phyloP scores from a whole-genome alignment of 2,888 invertebrate genomes.

The Dryobotodes eremita region DNA sequence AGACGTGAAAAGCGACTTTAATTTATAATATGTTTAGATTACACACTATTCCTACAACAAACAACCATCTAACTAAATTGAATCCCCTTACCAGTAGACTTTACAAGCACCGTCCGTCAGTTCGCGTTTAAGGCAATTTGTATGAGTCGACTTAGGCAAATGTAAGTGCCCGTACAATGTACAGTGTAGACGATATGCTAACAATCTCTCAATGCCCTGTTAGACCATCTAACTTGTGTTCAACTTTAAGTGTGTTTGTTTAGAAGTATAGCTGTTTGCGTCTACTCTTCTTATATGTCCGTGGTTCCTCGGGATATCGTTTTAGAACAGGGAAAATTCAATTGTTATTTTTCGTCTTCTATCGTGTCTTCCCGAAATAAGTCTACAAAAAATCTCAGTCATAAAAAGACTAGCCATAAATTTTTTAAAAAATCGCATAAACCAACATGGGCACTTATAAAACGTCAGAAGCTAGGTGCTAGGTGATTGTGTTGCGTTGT shows the following conservation, averaged over 20 bases:
- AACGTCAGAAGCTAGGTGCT: no score
- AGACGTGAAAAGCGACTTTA: background rate
- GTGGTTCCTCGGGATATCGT: background rate
- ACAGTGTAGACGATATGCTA: constrained; percentile 14
- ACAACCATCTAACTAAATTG: background rate
- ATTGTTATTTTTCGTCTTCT: background rate
- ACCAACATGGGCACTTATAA: no score
- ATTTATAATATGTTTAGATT: background rate
- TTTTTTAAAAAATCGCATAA: no score
- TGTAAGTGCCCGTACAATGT: constrained; percentile 2
- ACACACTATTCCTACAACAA: background rate
- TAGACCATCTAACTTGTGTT: constrained; percentile 17
- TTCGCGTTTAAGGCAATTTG: constrained; percentile 24
- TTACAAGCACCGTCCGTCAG: background rate
- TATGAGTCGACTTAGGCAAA: constrained; percentile 30
- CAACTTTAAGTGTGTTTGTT: constrained; percentile 22
- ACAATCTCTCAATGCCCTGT: constrained; percentile 31
- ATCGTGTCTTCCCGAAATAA: background rate
- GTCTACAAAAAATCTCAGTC: background rate
- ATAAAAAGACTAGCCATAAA: no score
- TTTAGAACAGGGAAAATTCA: background rate
- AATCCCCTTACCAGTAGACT: background rate
- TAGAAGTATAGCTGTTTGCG: background rate
- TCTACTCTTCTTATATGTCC: background rate
- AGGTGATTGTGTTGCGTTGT: background rate